Evolutionary conservation across 2,888 invertebrate species (phyloP).

Genomic region (Parnassius smintheus): DNA sequence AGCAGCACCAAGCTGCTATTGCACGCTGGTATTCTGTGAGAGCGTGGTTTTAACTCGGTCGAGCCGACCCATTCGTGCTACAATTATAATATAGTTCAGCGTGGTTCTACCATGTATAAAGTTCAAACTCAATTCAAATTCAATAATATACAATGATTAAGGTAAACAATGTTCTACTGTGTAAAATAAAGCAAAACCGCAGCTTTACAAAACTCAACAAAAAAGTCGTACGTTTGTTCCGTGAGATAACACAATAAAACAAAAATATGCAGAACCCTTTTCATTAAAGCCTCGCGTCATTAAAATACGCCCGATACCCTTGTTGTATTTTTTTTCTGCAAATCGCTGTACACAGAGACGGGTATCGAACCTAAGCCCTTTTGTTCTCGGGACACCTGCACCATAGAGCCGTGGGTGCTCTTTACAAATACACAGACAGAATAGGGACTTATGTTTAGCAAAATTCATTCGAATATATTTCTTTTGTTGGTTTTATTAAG

Average conservation of each 20-base stretch:
- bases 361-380: constrained; percentile 69
- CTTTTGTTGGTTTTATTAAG: fast-evolving
- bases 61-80: no score
- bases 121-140: no score
- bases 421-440: constrained; percentile 53
- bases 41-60: no score
- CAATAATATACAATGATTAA: background rate
- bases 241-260: constrained; percentile 24
- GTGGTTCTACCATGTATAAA: no score
- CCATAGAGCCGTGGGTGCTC: constrained; percentile 71
- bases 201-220: background rate
- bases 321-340: constrained; percentile 45
- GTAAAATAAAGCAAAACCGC: background rate
- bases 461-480: constrained; percentile 26
- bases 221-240: constrained; percentile 22
- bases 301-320: constrained; percentile 40
- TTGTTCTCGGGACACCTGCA: constrained; percentile 75
- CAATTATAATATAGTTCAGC: no score
- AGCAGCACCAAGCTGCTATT: no score
- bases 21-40: no score
- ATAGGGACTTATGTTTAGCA: constrained; percentile 40
- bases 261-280: constrained; percentile 34
- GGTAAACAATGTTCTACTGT: background rate
- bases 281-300: constrained; percentile 34
- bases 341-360: constrained; percentile 60